Conservation (phyloP, 2,797 vertebrate genomes). For the Rhadinocentrus ornatus region DNA sequence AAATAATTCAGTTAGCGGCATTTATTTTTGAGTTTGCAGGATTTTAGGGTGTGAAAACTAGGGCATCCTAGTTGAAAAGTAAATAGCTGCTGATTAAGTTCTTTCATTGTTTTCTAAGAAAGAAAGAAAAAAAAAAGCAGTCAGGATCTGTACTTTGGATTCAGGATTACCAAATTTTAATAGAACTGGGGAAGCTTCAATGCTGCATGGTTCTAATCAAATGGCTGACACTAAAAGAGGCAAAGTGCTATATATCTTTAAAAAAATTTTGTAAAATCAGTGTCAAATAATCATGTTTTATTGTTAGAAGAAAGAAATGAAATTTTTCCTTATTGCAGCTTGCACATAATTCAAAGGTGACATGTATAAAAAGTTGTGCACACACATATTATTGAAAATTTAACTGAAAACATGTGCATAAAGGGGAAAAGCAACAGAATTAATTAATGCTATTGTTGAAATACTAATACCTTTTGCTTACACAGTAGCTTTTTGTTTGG, state of each 20-base stretch:
- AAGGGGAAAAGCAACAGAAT: background rate
- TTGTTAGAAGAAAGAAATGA: conserved; percentile 2
- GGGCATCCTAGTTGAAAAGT: conserved; percentile 13
- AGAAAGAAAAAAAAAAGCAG: background rate
- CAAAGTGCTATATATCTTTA: background rate
- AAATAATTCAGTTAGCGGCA: background rate
- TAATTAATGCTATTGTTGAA: background rate
- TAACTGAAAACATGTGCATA: background rate
- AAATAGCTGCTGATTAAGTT: conserved; percentile 7
- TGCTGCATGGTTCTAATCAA: background rate
- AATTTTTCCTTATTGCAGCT: background rate
- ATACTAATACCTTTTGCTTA: background rate
- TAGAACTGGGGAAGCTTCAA: background rate
- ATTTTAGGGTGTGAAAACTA: conserved; percentile 18
- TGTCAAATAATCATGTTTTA: background rate
- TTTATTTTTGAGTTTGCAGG: conserved; percentile 1
- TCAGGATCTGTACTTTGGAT: background rate
- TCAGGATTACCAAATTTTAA: background rate
- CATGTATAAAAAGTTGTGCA: background rate
- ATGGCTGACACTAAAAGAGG: background rate
- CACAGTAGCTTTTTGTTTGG: background rate
- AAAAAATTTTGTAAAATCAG: too few relatives aligned
- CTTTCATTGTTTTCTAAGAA: background rate
- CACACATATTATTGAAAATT: background rate
- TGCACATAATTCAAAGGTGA: background rate